Percentiles rank a stretch among this genome's conserved stretches.
phyloP scores from a whole-genome alignment of 2,113 vertebrate genomes.

The Helogale parvula region DNA sequence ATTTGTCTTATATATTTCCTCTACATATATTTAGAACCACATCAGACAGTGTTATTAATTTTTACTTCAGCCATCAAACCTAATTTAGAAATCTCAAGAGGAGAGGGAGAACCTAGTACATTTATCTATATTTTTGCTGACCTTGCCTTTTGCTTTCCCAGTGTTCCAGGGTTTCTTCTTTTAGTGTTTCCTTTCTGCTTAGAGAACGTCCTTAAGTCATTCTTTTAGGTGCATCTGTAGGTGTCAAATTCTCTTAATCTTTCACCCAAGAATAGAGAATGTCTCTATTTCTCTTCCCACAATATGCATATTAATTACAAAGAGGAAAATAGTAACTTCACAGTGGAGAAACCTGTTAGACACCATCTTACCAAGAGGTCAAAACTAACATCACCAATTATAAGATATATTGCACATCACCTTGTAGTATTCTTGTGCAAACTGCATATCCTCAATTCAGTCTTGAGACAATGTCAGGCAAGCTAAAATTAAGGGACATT shows the following conservation, averaged over 20 bases:
- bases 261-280: not conserved
- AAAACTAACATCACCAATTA: constrained; percentile 4
- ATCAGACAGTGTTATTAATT: not conserved
- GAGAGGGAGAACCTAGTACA: not conserved
- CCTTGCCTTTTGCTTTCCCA: not conserved
- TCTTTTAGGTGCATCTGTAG: not conserved
- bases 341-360: not conserved
- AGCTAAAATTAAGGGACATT: not conserved
- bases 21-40: not conserved
- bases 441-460: not conserved
- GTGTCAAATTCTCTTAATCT: not conserved
- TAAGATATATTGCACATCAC: not conserved
- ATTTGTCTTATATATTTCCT: constrained; percentile 39
- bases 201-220: not conserved
- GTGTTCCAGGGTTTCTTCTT: not conserved
- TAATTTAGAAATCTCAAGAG: constrained; percentile 12
- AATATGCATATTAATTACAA: not conserved
- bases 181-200: constrained; percentile 20
- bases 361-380: not conserved
- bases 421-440: constrained; percentile 4
- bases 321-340: not conserved
- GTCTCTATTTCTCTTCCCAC: not conserved
- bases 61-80: constrained; percentile 40
- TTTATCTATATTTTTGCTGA: not conserved
- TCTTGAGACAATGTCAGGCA: not conserved